Evolutionary conservation across 2,113 vertebrate genomes (phyloP).

Genomic region (Heteronetta atricapilla): DNA sequence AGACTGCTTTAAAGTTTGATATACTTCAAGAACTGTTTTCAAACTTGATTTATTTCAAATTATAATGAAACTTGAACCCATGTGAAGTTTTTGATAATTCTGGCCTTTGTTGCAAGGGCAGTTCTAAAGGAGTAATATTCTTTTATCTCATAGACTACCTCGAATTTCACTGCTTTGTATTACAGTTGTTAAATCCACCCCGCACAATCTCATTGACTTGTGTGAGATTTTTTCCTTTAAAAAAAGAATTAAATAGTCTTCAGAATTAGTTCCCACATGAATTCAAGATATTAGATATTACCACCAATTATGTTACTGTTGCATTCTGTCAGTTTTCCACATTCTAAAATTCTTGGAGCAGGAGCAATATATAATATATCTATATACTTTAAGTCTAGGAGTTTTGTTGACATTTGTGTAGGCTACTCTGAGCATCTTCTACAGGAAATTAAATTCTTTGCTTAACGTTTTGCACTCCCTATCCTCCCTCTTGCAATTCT

Average conservation of each 20-base stretch:
- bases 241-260: conserved; percentile 15
- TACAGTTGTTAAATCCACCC: neutral
- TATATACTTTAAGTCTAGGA: neutral
- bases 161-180: neutral
- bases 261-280: neutral
- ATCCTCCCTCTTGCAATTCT: neutral
- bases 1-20: neutral
- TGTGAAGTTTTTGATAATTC: neutral
- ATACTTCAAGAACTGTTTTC: neutral
- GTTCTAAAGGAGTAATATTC: neutral
- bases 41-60: neutral
- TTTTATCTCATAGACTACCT: neutral
- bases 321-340: neutral
- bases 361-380: neutral
- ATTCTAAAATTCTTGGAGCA: conserved; percentile 5
- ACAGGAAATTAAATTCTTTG: neutral
- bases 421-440: neutral
- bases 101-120: neutral
- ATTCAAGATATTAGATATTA: neutral
- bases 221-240: neutral
- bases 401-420: neutral
- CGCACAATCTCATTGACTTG: neutral
- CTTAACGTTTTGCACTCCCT: neutral
- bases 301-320: neutral
- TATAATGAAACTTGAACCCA: neutral